Conservation (phyloP, 2,113 vertebrate species). For the Montifringilla adamsi region DNA sequence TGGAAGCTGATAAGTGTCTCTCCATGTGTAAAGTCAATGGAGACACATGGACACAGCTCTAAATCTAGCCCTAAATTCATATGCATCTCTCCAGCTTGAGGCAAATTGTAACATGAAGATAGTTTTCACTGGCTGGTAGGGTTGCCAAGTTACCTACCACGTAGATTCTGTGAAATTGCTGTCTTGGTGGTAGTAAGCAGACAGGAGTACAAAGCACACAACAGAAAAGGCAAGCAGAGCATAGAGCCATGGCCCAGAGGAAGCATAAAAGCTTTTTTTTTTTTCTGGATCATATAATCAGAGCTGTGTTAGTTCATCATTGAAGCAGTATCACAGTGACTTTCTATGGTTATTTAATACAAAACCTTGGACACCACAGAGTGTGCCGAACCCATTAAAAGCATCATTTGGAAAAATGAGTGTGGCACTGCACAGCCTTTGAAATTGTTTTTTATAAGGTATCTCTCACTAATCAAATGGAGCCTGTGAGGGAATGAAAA, state of each 20-base stretch:
- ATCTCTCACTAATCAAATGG: constrained; percentile 52
- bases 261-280: constrained; percentile 56
- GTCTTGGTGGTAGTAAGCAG: not conserved
- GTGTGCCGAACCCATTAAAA: constrained; percentile 50
- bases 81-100: not conserved
- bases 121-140: not conserved
- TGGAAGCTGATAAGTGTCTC: not conserved
- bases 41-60: not conserved
- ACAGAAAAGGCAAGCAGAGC: constrained; percentile 43
- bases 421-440: not conserved
- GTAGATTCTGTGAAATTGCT: not conserved
- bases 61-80: not conserved
- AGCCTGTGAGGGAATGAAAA: not conserved
- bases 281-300: constrained; percentile 48
- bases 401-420: constrained; percentile 59
- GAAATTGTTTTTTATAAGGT: constrained; percentile 60
- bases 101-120: not conserved
- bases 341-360: constrained; percentile 53
- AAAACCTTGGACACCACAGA: constrained; percentile 19
- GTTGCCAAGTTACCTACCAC: not conserved
- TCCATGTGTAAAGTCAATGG: not conserved
- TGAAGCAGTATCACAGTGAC: constrained; percentile 38
- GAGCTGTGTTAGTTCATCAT: constrained; percentile 49
- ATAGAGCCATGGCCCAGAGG: constrained; percentile 27
- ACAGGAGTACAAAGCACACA: constrained; percentile 22